phyloP scores from a whole-genome alignment of 2,113 vertebrate species.

The Salvelinus namaycush region DNA sequence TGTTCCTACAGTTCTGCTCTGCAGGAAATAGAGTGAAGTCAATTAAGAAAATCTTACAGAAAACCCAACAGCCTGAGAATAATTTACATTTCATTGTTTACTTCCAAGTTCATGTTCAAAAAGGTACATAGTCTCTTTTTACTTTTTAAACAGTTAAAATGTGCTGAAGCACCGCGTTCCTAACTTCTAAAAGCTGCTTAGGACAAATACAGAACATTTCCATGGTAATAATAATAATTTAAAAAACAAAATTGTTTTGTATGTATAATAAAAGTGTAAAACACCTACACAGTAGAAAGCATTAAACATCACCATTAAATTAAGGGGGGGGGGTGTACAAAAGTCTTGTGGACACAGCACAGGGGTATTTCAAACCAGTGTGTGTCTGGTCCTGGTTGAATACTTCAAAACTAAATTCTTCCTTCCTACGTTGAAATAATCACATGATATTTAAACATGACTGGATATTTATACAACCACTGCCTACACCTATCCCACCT shows the following conservation, averaged over 20 bases:
- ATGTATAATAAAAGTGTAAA: slow-evolving; percentile 98
- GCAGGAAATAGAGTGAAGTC: neutral
- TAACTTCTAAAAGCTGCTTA: slow-evolving; percentile 94
- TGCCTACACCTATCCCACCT: too few species aligned
- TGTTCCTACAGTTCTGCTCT: too few species aligned
- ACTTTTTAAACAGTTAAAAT: slow-evolving; percentile 92
- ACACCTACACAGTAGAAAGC: slow-evolving; percentile 98
- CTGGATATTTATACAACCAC: neutral
- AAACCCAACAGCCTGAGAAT: slow-evolving; percentile 3
- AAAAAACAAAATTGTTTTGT: slow-evolving; percentile 78
- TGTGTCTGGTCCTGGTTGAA: slow-evolving; percentile 28
- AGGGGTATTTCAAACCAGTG: slow-evolving; percentile 75
- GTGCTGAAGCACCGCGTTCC: too few species aligned
- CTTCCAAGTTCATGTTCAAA: slow-evolving; percentile 95
- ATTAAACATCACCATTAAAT: slow-evolving; percentile 94
- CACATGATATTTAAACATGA: slow-evolving; percentile 41
- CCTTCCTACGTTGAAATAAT: too few species aligned
- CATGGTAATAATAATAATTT: slow-evolving; percentile 89
- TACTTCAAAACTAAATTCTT: too few species aligned
- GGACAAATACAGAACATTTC: slow-evolving; percentile 85
- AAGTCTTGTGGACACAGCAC: slow-evolving; percentile 77
- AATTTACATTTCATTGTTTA: slow-evolving; percentile 88
- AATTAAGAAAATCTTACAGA: neutral
- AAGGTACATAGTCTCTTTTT: slow-evolving; percentile 83
- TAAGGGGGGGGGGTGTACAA: slow-evolving; percentile 91